These are phyloP conservation scores for Acinonyx jubatus DNA, from an alignment of 2,113 vertebrate genomes.

Conservation along the genomic window DNA sequence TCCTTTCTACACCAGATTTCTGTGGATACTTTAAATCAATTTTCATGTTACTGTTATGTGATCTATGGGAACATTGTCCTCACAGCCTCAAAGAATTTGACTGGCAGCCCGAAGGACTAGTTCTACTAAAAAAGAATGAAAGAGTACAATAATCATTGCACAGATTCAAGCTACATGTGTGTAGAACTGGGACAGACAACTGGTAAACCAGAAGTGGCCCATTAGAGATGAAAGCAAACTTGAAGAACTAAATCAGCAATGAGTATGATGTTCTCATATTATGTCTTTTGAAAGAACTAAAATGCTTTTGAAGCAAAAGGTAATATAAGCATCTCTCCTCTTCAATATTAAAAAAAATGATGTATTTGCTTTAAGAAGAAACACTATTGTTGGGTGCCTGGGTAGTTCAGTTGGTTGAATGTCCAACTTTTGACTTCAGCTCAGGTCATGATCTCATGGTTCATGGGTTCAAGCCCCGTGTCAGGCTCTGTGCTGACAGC, in stretches of 20 bases:
- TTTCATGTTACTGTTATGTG: neutral
- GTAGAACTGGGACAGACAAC: neutral
- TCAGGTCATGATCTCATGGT: too few relatives aligned
- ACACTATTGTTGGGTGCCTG: neutral
- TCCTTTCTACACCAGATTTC: neutral
- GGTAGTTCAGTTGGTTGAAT: too few relatives aligned
- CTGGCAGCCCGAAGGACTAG: neutral
- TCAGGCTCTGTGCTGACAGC: too few relatives aligned
- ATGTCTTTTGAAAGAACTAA: slow-evolving; percentile 2
- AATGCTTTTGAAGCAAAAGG: neutral
- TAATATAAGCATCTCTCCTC: neutral
- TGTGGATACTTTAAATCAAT: neutral
- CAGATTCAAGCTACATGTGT: neutral
- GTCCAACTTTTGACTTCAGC: too few relatives aligned
- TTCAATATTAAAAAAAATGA: neutral
- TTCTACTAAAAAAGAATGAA: neutral
- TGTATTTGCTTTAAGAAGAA: neutral
- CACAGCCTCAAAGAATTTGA: neutral
- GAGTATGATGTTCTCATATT: neutral
- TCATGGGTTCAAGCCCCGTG: too few relatives aligned
- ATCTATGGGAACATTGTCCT: neutral
- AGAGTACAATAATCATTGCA: neutral
- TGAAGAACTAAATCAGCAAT: neutral
- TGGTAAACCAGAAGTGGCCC: neutral
- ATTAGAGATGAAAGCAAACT: neutral